Conservation (phyloP, 2,888 invertebrate genomes). For the Hedychridium roseum region DNA sequence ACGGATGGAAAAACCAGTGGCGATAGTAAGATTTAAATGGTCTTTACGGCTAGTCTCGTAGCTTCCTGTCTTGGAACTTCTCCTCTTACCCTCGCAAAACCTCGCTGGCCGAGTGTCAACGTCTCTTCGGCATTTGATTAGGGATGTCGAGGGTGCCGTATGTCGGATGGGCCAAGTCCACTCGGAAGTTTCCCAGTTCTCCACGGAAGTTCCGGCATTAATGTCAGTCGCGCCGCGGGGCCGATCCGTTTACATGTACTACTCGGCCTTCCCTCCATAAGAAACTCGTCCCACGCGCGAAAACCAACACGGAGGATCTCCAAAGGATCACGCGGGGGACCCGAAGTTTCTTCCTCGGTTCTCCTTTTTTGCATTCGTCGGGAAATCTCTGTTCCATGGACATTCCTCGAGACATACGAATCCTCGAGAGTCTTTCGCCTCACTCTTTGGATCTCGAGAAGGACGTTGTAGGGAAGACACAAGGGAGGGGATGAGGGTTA, state of each 20-base stretch:
- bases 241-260: conserved; percentile 28
- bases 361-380: too few species aligned
- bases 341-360: too few species aligned
- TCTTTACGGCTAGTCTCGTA: too few species aligned
- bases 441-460: not conserved
- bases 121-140: too few species aligned
- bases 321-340: too few species aligned
- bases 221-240: conserved; percentile 25
- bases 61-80: too few species aligned
- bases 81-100: too few species aligned
- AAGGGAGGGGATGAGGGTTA: not conserved
- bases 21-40: too few species aligned
- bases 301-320: conserved; percentile 9
- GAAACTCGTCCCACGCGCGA: conserved; percentile 5
- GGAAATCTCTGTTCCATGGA: too few species aligned
- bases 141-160: not conserved
- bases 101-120: too few species aligned
- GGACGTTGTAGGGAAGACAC: not conserved
- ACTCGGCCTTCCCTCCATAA: not conserved
- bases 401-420: too few species aligned
- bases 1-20: too few species aligned
- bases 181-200: conserved; percentile 4
- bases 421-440: conserved; percentile 15
- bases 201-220: conserved; percentile 26
- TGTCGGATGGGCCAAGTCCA: not conserved